Base-by-base conservation (phyloP, 2,797 vertebrate genomes). In the Sebastolobus alascanus region DNA sequence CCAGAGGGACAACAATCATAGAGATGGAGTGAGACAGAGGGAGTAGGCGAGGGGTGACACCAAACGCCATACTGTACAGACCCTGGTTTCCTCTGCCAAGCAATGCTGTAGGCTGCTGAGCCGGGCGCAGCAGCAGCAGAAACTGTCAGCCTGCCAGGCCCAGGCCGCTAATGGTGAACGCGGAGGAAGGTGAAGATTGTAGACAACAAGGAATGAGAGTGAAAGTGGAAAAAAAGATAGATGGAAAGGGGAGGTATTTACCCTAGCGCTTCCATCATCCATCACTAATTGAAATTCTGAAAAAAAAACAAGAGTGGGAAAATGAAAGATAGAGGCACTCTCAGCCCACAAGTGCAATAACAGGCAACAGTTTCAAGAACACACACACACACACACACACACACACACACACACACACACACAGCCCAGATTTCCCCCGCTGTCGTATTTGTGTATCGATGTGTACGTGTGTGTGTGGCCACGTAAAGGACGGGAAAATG, bases 101-200 rank as follows among this genome's bases (percentile, higher is more conserved):
- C 68, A 29, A 73, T 1, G 64, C 64, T 73, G 77, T 46, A 22
- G 80, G 78, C 73, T 75, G 68, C 77, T 58, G 82, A 84, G 63
- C 33, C 52, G 56, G 69, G 63, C 69, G 68, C 58, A 67, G 61
- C 70, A 67, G 61, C 70, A 77, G 59, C 59, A 63, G 67, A 58
- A n/a, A 61, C 52, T 84, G 79, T 77, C 74, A 67, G 59, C 13
- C 60, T 73, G 83, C 65, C 83, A 85, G 85, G 50, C 31, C 73
- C 60, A 31, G 18, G 29, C 75, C 64, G 31, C 76, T 70, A 72
- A 85, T 64, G 52, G 71, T 69, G 78, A 80, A 74, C 4, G 0
- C 25, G 71, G 65, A 73, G 31, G 50, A 70, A 71, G 40, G 73
- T 27, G 66, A 70, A 82, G 80, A 75, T 55, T 55, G 77, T 5